Evolutionary conservation across 2,113 vertebrate species (phyloP).

Genomic region (Vidua macroura): DNA sequence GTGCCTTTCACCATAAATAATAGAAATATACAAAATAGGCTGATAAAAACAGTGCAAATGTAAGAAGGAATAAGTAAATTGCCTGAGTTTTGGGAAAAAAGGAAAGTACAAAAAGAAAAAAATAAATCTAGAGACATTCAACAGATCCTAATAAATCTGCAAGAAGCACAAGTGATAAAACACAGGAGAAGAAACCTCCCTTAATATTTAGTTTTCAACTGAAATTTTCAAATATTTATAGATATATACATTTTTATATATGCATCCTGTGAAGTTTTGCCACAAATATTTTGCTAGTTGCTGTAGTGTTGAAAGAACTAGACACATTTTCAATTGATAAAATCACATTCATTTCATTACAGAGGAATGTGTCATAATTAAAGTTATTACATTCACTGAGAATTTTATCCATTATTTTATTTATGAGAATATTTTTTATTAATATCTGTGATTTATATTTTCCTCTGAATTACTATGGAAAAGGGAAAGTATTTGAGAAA

Average conservation of each 20-base stretch:
- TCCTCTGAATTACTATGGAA: background rate
- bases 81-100: background rate
- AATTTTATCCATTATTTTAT: background rate
- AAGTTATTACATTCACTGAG: background rate
- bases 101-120: background rate
- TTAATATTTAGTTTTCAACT: background rate
- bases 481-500: background rate
- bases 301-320: background rate
- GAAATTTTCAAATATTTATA: background rate
- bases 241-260: background rate
- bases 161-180: background rate
- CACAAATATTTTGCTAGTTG: background rate
- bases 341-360: background rate
- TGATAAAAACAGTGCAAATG: background rate
- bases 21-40: background rate
- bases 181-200: background rate
- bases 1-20: background rate
- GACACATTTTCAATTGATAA: background rate
- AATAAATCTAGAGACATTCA: background rate
- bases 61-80: background rate
- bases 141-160: background rate
- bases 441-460: background rate
- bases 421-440: background rate
- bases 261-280: background rate
- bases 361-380: background rate